Evolutionary conservation across 1,140 invertebrate species (phyloP), one percentile per base, ranked within the genome.

Genomic region (Cecropterus lyciades): DNA sequence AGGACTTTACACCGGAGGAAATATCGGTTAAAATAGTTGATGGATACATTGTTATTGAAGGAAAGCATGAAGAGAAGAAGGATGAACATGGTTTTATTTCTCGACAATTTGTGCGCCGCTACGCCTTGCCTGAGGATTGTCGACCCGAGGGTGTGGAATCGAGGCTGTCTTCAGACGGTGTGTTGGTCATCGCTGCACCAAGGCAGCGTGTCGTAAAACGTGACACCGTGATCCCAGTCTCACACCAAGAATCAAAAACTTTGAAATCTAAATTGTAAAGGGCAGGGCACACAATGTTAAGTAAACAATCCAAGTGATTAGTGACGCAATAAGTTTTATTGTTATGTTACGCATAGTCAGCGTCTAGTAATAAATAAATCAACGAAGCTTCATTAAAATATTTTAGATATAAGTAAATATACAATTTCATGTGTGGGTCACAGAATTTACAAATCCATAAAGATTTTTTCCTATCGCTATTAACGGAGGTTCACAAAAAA

Each of bases 1-100:
- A 97, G 69, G 96, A 98, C 79, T 99, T 97, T 87, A 93, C 94
- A 27, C 97, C 97, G 0, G 94, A 97, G 68, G 97, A 99, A 89
- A 95, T 98, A 24, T 95, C 94, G 11, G 96, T 99, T 0, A 98
- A 97, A 85, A 96, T 96, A 0, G 93, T 95, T 6, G 96, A 96
- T 70, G 95, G 95, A 68, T 94, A 92, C 57, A 94, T 98, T 52
- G 92, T 97, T n/a, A 94, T 98, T 4, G 94, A 96, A 82, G 97
- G 95, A 0, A 96, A 96, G 89, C 97, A 98, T 79, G 96, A 97
- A 82, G 96, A 97, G 77, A 96, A 95, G 79, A 93, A 95, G 72
- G 96, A 97, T 75, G 95, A 96, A 69, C n/a, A n/a, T n/a, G n/a
- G n/a, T n/a, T n/a, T n/a, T n/a, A n/a, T n/a, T n/a, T n/a, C n/a